These are phyloP conservation scores for Pipistrellus pipistrellus DNA, from an alignment of 2,797 vertebrate genomes.

Conservation along the genomic window DNA sequence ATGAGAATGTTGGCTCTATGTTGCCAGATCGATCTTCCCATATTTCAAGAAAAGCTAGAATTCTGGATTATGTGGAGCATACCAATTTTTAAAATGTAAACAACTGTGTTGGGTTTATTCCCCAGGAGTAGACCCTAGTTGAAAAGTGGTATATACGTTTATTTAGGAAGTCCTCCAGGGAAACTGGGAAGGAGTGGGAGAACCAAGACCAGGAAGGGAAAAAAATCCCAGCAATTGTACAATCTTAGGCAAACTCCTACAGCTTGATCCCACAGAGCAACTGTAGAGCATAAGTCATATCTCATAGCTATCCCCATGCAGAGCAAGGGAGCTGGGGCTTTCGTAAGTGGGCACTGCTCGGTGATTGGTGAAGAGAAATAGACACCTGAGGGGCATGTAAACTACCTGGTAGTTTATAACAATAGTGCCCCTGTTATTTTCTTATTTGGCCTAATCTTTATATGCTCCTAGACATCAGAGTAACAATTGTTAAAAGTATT, in stretches of 20 bases:
- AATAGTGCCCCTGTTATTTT: not conserved
- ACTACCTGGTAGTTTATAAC: not conserved
- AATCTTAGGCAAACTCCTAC: not conserved
- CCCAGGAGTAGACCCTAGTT: not conserved
- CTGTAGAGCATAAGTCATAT: not conserved
- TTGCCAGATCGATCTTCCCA: not conserved
- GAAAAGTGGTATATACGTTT: not conserved
- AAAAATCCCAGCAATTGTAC: not conserved
- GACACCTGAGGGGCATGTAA: not conserved
- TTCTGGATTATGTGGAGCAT: not conserved
- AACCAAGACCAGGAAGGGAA: not conserved
- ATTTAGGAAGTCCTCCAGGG: not conserved
- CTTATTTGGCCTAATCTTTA: not conserved
- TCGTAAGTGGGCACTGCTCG: not conserved
- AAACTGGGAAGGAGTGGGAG: not conserved
- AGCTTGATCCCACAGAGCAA: not conserved
- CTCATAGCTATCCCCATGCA: not conserved
- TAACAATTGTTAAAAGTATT: not conserved
- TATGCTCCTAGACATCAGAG: not conserved
- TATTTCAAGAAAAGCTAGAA: not conserved
- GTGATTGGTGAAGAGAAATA: not conserved
- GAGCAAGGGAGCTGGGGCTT: not conserved
- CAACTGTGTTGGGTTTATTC: not conserved
- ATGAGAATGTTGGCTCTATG: not conserved
- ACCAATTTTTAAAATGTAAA: constrained; percentile 8